Conservation (phyloP, 2,113 vertebrate genomes). For the Nicator chloris region DNA sequence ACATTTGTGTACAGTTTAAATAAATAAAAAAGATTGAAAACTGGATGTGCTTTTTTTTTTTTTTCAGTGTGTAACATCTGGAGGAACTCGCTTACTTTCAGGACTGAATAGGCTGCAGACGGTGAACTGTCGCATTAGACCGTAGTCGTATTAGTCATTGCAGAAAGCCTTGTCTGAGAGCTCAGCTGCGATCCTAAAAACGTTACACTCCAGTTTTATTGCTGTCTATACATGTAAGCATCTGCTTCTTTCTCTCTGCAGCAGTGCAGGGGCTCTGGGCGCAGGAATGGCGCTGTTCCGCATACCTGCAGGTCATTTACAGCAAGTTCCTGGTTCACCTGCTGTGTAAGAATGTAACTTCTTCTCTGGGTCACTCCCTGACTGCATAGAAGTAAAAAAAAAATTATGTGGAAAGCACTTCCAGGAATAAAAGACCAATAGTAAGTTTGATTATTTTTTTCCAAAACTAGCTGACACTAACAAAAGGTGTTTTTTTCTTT, state of each 20-base stretch:
- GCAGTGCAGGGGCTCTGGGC: background rate
- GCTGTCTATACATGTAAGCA: constrained; percentile 18
- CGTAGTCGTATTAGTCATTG: constrained; percentile 8
- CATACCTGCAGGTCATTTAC: constrained; percentile 43
- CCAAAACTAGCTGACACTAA: background rate
- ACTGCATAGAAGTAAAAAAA: background rate
- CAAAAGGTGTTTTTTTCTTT: background rate
- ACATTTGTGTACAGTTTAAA: constrained; percentile 95
- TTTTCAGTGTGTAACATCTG: constrained; percentile 42
- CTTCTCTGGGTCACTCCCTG: constrained; percentile 41
- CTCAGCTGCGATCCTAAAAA: constrained; percentile 46
- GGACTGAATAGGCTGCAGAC: constrained; percentile 32
- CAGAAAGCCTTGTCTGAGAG: constrained; percentile 50
- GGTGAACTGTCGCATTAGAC: constrained; percentile 21
- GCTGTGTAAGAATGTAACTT: constrained; percentile 61
- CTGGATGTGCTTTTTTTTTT: constrained; percentile 22
- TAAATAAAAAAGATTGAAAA: constrained; percentile 85
- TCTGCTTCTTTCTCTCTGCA: constrained; percentile 23
- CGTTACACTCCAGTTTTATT: constrained; percentile 1
- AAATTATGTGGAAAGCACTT: background rate
- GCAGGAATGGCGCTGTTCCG: background rate
- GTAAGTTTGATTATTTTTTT: background rate
- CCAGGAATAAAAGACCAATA: constrained; percentile 15
- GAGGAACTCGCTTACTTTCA: constrained; percentile 28
- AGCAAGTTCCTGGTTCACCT: constrained; percentile 62